Base-by-base conservation (phyloP, 1,140 invertebrate species). In the Cataglyphis hispanica region DNA sequence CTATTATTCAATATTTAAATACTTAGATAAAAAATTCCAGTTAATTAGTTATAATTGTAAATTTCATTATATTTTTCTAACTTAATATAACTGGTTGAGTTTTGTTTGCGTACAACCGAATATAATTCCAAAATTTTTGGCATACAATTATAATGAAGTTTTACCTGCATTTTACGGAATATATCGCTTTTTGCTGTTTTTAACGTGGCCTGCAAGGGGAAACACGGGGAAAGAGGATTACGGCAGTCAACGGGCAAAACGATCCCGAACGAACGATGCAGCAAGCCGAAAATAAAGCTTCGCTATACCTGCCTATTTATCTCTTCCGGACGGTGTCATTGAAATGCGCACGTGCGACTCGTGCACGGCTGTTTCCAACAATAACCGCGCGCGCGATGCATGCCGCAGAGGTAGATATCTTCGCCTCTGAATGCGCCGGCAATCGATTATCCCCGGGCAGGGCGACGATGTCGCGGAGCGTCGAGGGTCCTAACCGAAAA, bases 321-420 rank as follows among this genome's bases (percentile, higher is more conserved):
- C 75, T 70, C 60, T 64, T 46, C 56, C 60, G 60, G 50, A 70
- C 87, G 50, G 31, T 69, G 56, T 78, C 72, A 84, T 84, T 87
- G 87, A 84, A 89, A 84, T 84, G 89, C 83, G 81, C 88, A 89
- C 78, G 78, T 89, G 88, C 46, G 66, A 89, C 78, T 89, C 84
- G 31, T 74, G 78, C 58, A 22, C 40, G 87, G 58, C 66, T 84
- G 85, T 61, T 61, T 58, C 78, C 85, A 78, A 89, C 88, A 89
- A 89, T 89, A 89, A 89, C 61, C 72, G 50, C 40, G 84, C 63
- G 16, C 16, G 69, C 76, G 87, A 80, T 74, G 78, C 74, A 86
- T 84, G 78, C 77, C 78, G 58, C 53, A 43, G 70, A 86, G 88
- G 60, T 89, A 86, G 88, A 60, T 89, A 86, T 61, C 58, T 67